Evolutionary conservation across 1,140 invertebrate genomes (phyloP), one percentile per base, ranked within the genome.

Genomic region (Drosophila kanapiae): DNA sequence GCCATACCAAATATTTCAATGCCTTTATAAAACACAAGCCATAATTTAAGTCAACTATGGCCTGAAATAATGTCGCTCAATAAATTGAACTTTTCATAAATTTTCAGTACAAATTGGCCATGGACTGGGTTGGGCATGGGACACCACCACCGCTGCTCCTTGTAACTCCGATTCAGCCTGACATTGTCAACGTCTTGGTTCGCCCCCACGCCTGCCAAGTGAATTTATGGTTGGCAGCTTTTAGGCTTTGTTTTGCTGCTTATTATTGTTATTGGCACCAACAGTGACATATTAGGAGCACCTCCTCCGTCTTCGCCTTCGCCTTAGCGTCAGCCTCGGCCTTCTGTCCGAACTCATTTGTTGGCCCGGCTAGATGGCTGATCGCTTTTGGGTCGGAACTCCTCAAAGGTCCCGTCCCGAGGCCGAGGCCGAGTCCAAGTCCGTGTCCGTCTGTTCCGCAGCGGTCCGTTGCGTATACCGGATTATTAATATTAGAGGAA

Each of bases 11-110:
- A 68, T 57, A 68, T 57, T 57, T 58, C 14, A 10, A 9, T 35
- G n/a, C 48, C 47, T 48, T 35, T 59, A 48, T 38, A 11, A 38
- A 65, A 45, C 56, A 33, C 61, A 61, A 49, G n/a, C 10, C 45
- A 56, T 56, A 56, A 56, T 56, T 56, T 56, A 56, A 35, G 48
- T 40, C 65, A 86, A 85, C 78, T 86, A 75, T 88, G 72, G 74
- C 76, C 77, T 57, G 56, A 83, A 88, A 83, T 87, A 80, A 88
- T 84, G 80, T 78, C 48, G 78, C 65, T 78, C 85, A 84, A 88
- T 88, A 88, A 88, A 88, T 90, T 88, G 84, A 88, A 88, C 85
- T 88, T 90, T 88, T 88, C 84, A 88, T 88, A 90, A 80, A 88
- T 90, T 90, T 84, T 84, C 74, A 88, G 67, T 77, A 71, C 68